phyloP scores from a whole-genome alignment of 2,797 vertebrate species.

The Myiotriccus ornatus region DNA sequence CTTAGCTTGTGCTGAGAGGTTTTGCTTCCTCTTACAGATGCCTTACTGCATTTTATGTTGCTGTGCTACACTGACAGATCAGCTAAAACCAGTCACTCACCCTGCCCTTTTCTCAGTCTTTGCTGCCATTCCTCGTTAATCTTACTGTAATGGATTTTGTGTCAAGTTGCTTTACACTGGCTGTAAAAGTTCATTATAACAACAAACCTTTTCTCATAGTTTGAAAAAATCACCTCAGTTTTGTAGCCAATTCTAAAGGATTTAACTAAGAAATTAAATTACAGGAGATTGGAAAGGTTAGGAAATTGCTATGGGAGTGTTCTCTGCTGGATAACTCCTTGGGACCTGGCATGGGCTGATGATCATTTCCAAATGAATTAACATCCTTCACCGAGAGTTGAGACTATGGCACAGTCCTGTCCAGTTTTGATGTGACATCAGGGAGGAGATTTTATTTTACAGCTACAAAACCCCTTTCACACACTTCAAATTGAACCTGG shows the following conservation, averaged over 20 bases:
- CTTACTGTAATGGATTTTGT: conserved; percentile 49
- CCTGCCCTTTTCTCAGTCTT: neutral
- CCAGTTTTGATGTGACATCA: neutral
- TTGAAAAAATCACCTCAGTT: conserved; percentile 30
- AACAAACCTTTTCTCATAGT: neutral
- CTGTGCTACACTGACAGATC: conserved; percentile 23
- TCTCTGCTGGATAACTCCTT: neutral
- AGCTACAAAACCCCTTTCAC: neutral
- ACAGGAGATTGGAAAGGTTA: neutral
- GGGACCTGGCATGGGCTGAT: neutral
- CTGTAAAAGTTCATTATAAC: conserved; percentile 55
- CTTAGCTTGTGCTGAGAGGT: neutral
- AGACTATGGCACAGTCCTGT: neutral
- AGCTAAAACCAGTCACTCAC: conserved; percentile 15
- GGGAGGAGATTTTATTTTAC: neutral
- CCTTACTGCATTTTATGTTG: conserved; percentile 31
- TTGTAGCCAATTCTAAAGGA: neutral
- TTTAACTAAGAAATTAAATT: conserved; percentile 16
- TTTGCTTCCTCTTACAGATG: conserved; percentile 15
- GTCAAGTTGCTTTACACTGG: conserved; percentile 31
- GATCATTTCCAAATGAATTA: neutral
- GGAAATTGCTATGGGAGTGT: neutral
- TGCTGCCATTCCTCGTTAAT: conserved; percentile 30
- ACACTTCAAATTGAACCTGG: neutral
- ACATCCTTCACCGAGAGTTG: neutral